Conservation (phyloP, 2,797 vertebrate species). For the Falco peregrinus region DNA sequence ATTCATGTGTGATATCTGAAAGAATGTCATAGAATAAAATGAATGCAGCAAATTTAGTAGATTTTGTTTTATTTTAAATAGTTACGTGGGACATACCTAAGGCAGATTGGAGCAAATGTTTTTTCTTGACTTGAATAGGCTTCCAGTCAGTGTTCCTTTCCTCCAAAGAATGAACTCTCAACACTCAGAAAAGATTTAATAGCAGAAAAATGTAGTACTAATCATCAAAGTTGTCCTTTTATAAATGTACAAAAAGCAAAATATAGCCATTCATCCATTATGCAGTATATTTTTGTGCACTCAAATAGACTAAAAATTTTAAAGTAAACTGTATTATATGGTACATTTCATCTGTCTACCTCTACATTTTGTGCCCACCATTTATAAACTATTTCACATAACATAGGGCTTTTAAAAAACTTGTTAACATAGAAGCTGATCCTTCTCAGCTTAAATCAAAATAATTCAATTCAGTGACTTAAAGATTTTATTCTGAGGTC, state of each 20-base stretch:
- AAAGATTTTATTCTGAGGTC: not conserved
- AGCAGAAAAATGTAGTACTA: not conserved
- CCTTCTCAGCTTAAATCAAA: not conserved
- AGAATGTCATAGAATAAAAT: not conserved
- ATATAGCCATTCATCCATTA: not conserved
- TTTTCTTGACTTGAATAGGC: not conserved
- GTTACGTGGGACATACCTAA: not conserved
- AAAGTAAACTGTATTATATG: not conserved
- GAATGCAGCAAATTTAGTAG: not conserved
- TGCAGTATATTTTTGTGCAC: not conserved
- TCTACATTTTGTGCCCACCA: not conserved
- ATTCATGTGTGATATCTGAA: not conserved
- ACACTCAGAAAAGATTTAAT: not conserved
- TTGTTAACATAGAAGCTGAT: not conserved
- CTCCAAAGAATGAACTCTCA: not conserved
- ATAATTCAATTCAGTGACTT: not conserved
- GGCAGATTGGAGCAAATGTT: not conserved
- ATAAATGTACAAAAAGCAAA: not conserved
- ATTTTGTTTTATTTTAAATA: not conserved
- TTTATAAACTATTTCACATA: not conserved
- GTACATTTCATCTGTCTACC: not conserved
- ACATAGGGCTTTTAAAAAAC: not conserved
- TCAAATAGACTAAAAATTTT: not conserved
- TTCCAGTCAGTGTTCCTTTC: not conserved
- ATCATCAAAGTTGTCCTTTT: not conserved